These are phyloP conservation scores for Chymomyza caudatula DNA, from an alignment of 2,888 invertebrate genomes.

Conservation along the genomic window DNA sequence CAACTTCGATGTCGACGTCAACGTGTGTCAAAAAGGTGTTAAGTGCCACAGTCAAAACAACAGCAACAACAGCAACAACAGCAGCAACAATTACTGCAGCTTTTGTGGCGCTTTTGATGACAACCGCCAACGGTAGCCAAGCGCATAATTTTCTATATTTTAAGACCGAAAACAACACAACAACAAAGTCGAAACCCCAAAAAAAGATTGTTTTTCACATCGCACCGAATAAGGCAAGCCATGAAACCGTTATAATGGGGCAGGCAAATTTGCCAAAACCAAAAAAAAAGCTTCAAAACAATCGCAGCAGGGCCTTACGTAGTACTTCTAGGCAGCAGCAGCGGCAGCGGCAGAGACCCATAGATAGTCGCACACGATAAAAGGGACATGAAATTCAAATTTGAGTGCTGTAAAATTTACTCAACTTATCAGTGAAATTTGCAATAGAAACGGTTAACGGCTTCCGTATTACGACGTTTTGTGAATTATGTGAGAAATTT, in stretches of 20 bases:
- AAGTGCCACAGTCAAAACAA: slow-evolving; percentile 57
- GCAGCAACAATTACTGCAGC: slow-evolving; percentile 13
- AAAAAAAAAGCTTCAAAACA: neutral
- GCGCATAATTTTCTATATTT: slow-evolving; percentile 70
- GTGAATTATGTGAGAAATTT: slow-evolving; percentile 69
- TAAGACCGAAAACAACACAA: slow-evolving; percentile 57
- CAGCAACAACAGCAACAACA: slow-evolving; percentile 14
- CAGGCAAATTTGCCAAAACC: slow-evolving; percentile 54
- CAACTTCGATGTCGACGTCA: slow-evolving; percentile 28
- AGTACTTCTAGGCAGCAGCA: slow-evolving; percentile 3
- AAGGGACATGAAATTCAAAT: slow-evolving; percentile 75
- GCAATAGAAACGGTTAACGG: slow-evolving; percentile 36
- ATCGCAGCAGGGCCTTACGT: slow-evolving; percentile 12
- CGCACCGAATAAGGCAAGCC: slow-evolving; percentile 57
- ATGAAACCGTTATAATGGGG: slow-evolving; percentile 58
- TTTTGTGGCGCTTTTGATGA: slow-evolving; percentile 61
- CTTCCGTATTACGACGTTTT: slow-evolving; percentile 73
- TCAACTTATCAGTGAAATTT: slow-evolving; percentile 64
- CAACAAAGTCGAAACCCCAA: slow-evolving; percentile 21
- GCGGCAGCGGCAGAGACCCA: neutral
- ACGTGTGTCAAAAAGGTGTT: slow-evolving; percentile 71
- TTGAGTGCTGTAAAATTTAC: slow-evolving; percentile 62
- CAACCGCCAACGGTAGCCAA: slow-evolving; percentile 57
- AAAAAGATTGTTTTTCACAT: slow-evolving; percentile 34
- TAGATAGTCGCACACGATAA: slow-evolving; percentile 70